Percentiles rank a stretch among this genome's conserved stretches.
phyloP scores from a whole-genome alignment of 2,888 invertebrate species.

The Drosophila histrio region DNA sequence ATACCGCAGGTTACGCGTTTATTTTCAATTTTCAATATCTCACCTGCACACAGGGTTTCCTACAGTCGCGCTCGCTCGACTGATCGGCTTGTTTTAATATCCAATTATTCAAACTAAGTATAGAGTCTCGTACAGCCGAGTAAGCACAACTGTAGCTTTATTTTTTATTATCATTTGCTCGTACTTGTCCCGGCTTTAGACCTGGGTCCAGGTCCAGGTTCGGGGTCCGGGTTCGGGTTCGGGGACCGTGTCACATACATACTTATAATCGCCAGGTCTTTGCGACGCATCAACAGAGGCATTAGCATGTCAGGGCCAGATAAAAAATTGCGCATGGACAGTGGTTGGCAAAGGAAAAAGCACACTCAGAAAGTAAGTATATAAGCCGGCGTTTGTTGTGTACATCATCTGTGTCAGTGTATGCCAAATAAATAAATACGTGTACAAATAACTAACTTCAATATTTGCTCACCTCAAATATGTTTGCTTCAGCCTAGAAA shows the following conservation, averaged over 20 bases:
- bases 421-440: slow-evolving; percentile 38
- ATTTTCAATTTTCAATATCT: no score
- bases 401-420: slow-evolving; percentile 37
- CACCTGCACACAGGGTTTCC: no score
- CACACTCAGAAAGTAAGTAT: background rate
- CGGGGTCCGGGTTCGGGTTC: background rate
- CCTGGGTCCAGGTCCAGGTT: background rate
- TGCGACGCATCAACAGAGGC: slow-evolving; percentile 50
- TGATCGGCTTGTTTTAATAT: no score
- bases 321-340: slow-evolving; percentile 62
- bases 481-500: slow-evolving; percentile 12
- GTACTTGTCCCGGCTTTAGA: slow-evolving; percentile 1
- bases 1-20: no score
- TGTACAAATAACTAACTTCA: slow-evolving; percentile 39
- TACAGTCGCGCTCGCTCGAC: no score
- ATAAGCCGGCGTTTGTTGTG: background rate
- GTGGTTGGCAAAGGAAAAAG: slow-evolving; percentile 17
- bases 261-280: slow-evolving; percentile 42
- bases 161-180: slow-evolving; percentile 32
- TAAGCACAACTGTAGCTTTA: no score
- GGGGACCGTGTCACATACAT: slow-evolving; percentile 37
- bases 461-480: slow-evolving; percentile 56
- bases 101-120: no score
- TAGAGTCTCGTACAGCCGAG: no score
- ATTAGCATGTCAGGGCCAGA: slow-evolving; percentile 59